Conservation (phyloP, 2,797 vertebrate genomes). For the Danionella dracula region DNA sequence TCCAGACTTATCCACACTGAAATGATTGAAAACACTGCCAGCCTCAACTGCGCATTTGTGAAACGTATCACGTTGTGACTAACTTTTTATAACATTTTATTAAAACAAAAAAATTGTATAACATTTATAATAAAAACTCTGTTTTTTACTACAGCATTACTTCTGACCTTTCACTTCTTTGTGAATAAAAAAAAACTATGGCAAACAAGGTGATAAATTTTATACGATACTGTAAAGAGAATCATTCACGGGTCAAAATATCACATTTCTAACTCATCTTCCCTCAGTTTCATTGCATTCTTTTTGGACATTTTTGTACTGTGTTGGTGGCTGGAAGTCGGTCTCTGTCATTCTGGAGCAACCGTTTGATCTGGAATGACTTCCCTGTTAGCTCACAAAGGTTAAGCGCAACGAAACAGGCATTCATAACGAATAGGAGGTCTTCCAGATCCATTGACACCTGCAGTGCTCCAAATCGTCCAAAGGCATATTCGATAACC, state of each 20-base stretch:
- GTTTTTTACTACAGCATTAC: too few species aligned
- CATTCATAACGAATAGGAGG: slow-evolving; percentile 31
- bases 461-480: slow-evolving; percentile 21
- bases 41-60: too few species aligned
- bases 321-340: slow-evolving; percentile 23
- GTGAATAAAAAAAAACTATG: too few species aligned
- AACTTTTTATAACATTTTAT: too few species aligned
- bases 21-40: too few species aligned
- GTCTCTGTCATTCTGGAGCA: neutral
- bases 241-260: slow-evolving; percentile 21
- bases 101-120: too few species aligned
- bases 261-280: slow-evolving; percentile 27
- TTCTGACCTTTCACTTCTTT: too few species aligned
- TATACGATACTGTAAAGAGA: too few species aligned
- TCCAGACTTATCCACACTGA: too few species aligned
- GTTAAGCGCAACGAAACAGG: slow-evolving; percentile 39
- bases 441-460: slow-evolving; percentile 20
- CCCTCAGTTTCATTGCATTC: slow-evolving; percentile 17
- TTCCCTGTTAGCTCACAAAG: slow-evolving; percentile 31
- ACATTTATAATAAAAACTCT: too few species aligned
- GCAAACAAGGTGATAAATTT: too few species aligned
- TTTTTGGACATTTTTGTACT: neutral
- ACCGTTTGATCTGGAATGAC: neutral
- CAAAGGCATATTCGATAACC: slow-evolving; percentile 37
- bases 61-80: too few species aligned